Percentiles rank a stretch among this genome's conserved stretches.
Evolutionary conservation across 2,797 vertebrate genomes (phyloP).

Genomic region (Mareca strepera): DNA sequence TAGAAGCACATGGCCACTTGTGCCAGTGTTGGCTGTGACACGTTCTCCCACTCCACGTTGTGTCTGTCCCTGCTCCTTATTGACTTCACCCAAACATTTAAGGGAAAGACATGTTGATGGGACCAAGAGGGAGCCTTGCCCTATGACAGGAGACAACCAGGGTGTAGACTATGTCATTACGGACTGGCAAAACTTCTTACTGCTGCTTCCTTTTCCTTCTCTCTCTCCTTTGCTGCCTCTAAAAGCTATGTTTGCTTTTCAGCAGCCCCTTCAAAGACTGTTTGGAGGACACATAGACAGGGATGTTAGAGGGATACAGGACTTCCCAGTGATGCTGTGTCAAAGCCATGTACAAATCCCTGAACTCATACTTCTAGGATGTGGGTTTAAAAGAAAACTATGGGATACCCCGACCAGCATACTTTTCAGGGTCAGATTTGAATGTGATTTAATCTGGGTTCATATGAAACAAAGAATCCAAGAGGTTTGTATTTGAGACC

Average conservation of each 20-base stretch:
- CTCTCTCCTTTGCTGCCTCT: not conserved
- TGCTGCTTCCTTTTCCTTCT: not conserved
- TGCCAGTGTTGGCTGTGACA: not conserved
- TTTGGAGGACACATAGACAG: not conserved
- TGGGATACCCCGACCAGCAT: not conserved
- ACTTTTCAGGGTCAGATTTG: not conserved
- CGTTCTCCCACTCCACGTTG: rapidly evolving
- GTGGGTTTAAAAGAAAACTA: not conserved
- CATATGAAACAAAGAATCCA: not conserved
- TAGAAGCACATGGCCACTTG: rapidly evolving
- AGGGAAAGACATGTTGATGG: not conserved
- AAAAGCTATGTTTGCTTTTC: rapidly evolving
- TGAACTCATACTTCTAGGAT: not conserved
- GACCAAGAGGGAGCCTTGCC: not conserved
- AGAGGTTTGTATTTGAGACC: not conserved
- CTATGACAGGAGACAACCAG: not conserved
- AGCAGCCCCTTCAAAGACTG: not conserved
- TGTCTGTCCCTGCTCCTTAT: not conserved
- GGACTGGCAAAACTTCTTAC: not conserved
- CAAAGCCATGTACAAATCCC: not conserved
- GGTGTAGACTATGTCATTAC: not conserved
- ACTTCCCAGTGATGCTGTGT: not conserved
- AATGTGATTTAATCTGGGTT: not conserved
- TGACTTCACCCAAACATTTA: not conserved
- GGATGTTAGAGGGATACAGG: not conserved